Evolutionary conservation across 2,888 invertebrate species (phyloP), one percentile per base, ranked within the genome.

Genomic region (Cheilosia impressa): DNA sequence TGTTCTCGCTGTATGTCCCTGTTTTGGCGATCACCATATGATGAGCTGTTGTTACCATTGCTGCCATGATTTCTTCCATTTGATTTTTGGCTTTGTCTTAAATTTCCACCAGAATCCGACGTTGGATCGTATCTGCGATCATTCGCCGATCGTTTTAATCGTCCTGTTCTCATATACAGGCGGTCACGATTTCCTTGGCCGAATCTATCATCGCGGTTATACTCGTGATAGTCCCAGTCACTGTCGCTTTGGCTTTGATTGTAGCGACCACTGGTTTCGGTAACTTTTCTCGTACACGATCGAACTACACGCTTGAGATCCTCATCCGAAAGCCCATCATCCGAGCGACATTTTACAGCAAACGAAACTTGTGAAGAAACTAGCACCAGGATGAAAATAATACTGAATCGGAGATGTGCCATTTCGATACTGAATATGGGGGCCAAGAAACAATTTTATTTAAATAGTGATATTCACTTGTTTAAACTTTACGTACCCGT

Each of bases 301-400:
- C 93, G 93, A 87, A 94, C 93, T 9, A 94, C 93, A 60, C 92
- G 93, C 87, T 94, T 94, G 4, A 95, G 90, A 69, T 94, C 94
- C 19, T 93, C 93, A 87, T 94, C 94, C 76, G 93, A 93, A n/a
- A 93, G 93, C 27, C 94, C 94, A 71, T 94, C 94, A 58, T 94
- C 94, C 0, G 94, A 93, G 13, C 93, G 93, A 88, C 95, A 95
- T 89, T 93, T 94, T 24, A 95, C 89, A 9, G 93, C 92, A 34
- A 88, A 87, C 17, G 50, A 52, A 65, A 17, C 0, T 19, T 24
- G 34, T 13, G 38, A 38, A 38, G 4, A 38, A 17, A 47, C 2
- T 4, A 47, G 0, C 17, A 73, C 24, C 1, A 75, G 2, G 19
- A 68, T 27, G 1, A 68, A 63, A 43, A 52, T n/a, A 13, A 13